Evolutionary conservation across 1,140 invertebrate genomes (phyloP).

Genomic region (Atopsyche davidsoni): DNA sequence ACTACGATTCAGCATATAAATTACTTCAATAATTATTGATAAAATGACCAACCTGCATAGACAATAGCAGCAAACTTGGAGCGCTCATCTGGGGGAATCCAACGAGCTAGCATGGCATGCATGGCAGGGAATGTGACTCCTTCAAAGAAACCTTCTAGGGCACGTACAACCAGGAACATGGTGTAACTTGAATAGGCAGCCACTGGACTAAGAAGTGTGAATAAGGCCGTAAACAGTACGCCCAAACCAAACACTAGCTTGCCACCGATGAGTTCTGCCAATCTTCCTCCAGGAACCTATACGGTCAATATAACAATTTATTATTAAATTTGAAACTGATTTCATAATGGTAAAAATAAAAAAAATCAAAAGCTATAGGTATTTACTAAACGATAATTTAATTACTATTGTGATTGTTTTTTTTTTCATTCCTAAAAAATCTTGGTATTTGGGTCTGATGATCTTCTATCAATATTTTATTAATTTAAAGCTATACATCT

Average conservation of each 20-base stretch:
- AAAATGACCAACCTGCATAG: conserved; percentile 57
- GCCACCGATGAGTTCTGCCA: conserved; percentile 73
- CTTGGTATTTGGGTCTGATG: too few relatives aligned
- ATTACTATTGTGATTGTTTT: too few relatives aligned
- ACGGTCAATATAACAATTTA: conserved; percentile 12
- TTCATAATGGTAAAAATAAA: not conserved
- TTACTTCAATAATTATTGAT: too few relatives aligned
- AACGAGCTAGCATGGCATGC: conserved; percentile 73
- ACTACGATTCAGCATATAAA: too few relatives aligned
- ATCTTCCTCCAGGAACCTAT: conserved; percentile 69
- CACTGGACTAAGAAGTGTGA: conserved; percentile 68
- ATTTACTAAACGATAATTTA: too few relatives aligned
- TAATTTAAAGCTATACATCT: too few relatives aligned
- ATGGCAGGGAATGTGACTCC: conserved; percentile 79
- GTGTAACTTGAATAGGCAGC: conserved; percentile 64
- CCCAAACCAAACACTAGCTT: conserved; percentile 76
- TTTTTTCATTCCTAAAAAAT: too few relatives aligned
- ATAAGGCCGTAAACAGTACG: conserved; percentile 67
- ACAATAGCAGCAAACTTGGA: conserved; percentile 75
- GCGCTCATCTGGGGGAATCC: conserved; percentile 75
- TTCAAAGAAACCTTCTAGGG: conserved; percentile 82
- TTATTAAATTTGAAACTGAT: not conserved
- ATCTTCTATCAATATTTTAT: too few relatives aligned
- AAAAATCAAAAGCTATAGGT: too few relatives aligned
- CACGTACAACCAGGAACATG: conserved; percentile 68